Conservation (phyloP, 2,797 vertebrate genomes). For the Eremophila alpestris region DNA sequence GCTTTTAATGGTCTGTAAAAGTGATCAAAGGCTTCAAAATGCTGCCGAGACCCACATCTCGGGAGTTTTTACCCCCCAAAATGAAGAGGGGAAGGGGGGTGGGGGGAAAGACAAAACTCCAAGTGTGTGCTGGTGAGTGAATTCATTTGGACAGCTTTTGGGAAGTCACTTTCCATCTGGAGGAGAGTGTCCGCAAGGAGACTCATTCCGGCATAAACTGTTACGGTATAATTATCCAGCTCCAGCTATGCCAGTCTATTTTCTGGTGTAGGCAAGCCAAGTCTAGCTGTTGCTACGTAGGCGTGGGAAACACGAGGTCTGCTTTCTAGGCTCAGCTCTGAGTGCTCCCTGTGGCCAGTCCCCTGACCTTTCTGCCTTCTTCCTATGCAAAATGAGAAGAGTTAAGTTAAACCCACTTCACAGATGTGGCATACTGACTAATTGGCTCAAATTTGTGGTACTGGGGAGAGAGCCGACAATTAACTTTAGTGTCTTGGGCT, state of each 20-base stretch:
- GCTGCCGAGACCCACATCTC: background rate
- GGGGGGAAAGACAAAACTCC: background rate
- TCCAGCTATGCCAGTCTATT: conserved; percentile 36
- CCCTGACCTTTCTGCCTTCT: conserved; percentile 26
- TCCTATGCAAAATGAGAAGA: conserved; percentile 34
- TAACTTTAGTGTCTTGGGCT: background rate
- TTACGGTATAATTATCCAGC: conserved; percentile 34
- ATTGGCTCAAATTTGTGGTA: conserved; percentile 35
- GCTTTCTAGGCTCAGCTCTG: conserved; percentile 62
- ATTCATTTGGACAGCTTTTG: conserved; percentile 5
- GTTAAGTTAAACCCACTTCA: conserved; percentile 10
- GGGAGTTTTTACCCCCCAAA: background rate
- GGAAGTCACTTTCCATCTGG: conserved; percentile 32
- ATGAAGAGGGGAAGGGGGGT: background rate
- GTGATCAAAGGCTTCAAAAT: conserved; percentile 16
- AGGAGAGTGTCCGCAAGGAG: conserved; percentile 1
- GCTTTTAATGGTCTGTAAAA: background rate
- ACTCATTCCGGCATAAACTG: background rate
- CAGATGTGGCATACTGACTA: conserved; percentile 27
- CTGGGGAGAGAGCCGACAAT: background rate
- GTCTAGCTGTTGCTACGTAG: conserved; percentile 51
- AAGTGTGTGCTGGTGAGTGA: background rate
- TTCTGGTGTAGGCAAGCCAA: conserved; percentile 57
- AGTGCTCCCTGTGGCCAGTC: conserved; percentile 34
- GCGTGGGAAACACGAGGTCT: conserved; percentile 55